A percentile compares a stretch with the other conserved stretches of the same genome.
Evolutionary conservation across 2,113 vertebrate genomes (phyloP).

Genomic region (Psephotus haematonotus): DNA sequence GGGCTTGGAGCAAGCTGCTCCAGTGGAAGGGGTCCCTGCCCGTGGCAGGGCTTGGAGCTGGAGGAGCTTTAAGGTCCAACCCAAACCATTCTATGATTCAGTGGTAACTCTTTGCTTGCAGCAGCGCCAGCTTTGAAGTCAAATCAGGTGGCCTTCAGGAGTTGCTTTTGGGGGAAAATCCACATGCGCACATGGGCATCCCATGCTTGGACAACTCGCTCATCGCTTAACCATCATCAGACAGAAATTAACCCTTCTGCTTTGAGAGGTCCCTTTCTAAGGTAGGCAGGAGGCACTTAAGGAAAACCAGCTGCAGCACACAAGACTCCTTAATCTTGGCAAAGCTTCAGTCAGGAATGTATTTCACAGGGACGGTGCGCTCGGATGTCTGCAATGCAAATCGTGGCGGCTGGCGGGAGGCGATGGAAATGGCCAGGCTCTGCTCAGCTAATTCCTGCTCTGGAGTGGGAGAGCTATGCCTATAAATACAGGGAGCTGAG

Average conservation of each 20-base stretch:
- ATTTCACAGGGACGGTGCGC: neutral
- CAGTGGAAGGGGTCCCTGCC: neutral
- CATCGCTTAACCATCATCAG: neutral
- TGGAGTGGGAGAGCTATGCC: neutral
- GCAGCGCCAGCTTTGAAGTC: neutral
- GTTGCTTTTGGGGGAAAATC: neutral
- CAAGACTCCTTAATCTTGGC: neutral
- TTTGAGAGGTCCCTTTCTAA: neutral
- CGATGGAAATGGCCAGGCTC: constrained; percentile 26
- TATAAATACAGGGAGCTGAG: constrained; percentile 38
- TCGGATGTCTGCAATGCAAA: neutral
- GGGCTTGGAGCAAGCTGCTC: neutral
- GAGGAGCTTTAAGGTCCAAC: neutral
- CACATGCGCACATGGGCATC: rapidly evolving
- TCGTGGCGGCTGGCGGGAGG: neutral
- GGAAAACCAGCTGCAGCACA: neutral
- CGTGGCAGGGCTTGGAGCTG: neutral
- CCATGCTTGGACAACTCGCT: rapidly evolving
- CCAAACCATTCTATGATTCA: neutral
- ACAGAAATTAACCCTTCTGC: neutral
- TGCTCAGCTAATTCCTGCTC: neutral
- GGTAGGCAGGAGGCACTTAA: neutral
- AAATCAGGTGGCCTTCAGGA: neutral
- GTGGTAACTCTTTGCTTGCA: neutral
- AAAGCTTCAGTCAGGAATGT: neutral